phyloP scores from a whole-genome alignment of 2,113 vertebrate species.

The Psittacara wagleri region DNA sequence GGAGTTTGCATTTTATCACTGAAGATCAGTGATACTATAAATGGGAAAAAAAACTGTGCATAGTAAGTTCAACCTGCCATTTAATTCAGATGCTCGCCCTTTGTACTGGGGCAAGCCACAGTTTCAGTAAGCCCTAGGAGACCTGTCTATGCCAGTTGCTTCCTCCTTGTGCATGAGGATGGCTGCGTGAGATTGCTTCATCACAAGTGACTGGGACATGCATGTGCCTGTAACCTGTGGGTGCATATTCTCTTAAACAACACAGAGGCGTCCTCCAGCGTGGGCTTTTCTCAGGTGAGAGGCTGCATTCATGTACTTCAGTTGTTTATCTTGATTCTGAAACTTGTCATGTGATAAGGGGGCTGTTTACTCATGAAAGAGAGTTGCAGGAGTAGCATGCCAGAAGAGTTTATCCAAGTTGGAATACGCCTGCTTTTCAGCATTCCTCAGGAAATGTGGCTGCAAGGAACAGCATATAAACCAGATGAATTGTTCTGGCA shows the following conservation, averaged over 20 bases:
- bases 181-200: neutral
- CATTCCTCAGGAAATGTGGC: neutral
- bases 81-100: neutral
- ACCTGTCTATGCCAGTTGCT: neutral
- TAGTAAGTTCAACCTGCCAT: neutral
- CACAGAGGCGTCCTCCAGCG: rapidly evolving
- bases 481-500: conserved; percentile 8
- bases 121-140: neutral
- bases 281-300: neutral
- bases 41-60: neutral
- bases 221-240: neutral
- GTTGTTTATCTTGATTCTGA: neutral
- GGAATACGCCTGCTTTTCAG: neutral
- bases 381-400: neutral
- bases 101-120: neutral
- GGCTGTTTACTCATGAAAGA: neutral
- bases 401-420: neutral
- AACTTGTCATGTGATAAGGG: neutral
- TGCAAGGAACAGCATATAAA: neutral
- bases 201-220: neutral
- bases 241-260: rapidly evolving
- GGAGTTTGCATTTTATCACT: neutral
- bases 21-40: neutral
- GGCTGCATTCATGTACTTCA: neutral
- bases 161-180: neutral